Conservation (phyloP, 2,888 invertebrate genomes). For the Argyra leucocephala region DNA sequence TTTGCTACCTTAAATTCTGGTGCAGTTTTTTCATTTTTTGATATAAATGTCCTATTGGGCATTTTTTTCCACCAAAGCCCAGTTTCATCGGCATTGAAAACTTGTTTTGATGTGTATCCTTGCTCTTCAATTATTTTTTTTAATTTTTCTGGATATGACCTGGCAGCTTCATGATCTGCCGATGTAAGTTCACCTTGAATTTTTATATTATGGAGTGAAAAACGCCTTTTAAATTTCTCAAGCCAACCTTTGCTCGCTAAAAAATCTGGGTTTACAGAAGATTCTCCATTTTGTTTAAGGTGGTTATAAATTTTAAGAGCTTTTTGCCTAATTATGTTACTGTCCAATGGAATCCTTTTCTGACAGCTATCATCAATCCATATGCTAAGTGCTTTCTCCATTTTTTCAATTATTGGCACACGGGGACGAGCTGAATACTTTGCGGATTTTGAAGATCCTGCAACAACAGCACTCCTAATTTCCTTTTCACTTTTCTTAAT, state of each 20-base stretch:
- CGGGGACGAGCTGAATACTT: too few relatives aligned
- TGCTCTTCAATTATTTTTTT: slow-evolving; percentile 17
- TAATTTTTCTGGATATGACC: slow-evolving; percentile 15
- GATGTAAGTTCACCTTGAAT: slow-evolving; percentile 21
- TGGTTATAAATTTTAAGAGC: too few relatives aligned
- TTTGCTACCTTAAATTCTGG: slow-evolving; percentile 25
- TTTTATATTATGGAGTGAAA: slow-evolving; percentile 20
- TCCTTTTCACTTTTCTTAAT: slow-evolving; percentile 23
- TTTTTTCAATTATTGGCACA: too few relatives aligned
- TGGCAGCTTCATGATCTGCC: slow-evolving; percentile 22
- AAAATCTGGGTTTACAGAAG: slow-evolving; percentile 18
- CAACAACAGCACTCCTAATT: not conserved
- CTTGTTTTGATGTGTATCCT: slow-evolving; percentile 23
- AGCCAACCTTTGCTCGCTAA: slow-evolving; percentile 21
- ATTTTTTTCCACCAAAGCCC: slow-evolving; percentile 28
- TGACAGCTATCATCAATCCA: too few relatives aligned
- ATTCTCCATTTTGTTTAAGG: too few relatives aligned
- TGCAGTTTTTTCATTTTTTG: slow-evolving; percentile 19
- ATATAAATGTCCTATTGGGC: slow-evolving; percentile 25
- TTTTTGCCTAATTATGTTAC: too few relatives aligned
- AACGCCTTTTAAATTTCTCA: slow-evolving; percentile 18
- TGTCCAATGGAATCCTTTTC: too few relatives aligned
- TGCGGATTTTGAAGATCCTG: too few relatives aligned
- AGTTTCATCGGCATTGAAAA: slow-evolving; percentile 27
- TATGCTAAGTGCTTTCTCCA: too few relatives aligned